A percentile compares a stretch with the other conserved stretches of the same genome.
Conservation (phyloP, 1,140 invertebrate species). For the Heliconius melpomene region DNA sequence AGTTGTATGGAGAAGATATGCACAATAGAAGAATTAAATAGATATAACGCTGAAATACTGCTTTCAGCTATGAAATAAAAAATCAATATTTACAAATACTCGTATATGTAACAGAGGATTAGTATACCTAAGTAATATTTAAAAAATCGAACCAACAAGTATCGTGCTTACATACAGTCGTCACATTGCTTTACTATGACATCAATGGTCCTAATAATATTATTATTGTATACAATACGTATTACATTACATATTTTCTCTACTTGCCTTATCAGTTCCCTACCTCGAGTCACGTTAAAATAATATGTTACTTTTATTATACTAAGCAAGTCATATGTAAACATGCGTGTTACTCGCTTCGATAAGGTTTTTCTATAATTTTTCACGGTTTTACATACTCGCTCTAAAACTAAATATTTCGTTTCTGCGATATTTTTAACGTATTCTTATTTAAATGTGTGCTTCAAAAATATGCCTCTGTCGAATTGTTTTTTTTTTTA, state of each 20-base stretch:
- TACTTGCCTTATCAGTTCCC: neutral
- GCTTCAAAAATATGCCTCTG: neutral
- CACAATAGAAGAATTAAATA: too few relatives aligned
- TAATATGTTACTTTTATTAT: neutral
- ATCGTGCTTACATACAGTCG: too few relatives aligned
- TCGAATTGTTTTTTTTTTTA: neutral
- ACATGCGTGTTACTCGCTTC: neutral
- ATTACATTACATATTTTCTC: neutral
- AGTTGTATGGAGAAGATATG: too few relatives aligned
- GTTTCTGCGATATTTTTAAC: neutral
- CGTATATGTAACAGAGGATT: too few relatives aligned
- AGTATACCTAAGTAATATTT: too few relatives aligned
- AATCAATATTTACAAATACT: too few relatives aligned
- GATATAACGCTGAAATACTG: too few relatives aligned
- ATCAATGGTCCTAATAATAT: neutral
- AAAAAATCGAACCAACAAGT: too few relatives aligned
- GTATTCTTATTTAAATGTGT: neutral
- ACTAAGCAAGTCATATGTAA: neutral
- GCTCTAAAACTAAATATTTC: neutral
- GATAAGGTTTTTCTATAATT: conserved; percentile 4
- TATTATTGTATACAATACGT: neutral
- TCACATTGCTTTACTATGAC: too few relatives aligned
- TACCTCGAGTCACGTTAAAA: neutral
- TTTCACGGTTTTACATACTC: neutral
- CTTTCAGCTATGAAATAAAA: too few relatives aligned